These are phyloP conservation scores for Montipora foliosa DNA, from an alignment of 64 coral and sea anemone genomes.

Conservation along the genomic window DNA sequence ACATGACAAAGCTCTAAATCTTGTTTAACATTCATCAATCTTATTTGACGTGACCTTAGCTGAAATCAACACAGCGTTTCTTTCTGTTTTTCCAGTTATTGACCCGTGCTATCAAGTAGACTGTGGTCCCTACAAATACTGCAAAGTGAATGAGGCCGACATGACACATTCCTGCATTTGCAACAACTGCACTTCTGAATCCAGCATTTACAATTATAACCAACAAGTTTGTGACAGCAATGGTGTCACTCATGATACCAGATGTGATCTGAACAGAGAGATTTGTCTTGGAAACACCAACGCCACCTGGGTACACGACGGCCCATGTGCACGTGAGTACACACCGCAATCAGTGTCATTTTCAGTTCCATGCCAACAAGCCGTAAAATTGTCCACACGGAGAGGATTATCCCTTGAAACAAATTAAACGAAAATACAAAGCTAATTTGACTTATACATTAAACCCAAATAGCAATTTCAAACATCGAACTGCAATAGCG, in stretches of 20 bases:
- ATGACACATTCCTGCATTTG: not conserved
- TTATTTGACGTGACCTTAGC: no score
- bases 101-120: not conserved
- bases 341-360: not conserved
- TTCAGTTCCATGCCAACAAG: no score
- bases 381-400: no score
- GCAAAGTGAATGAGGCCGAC: not conserved
- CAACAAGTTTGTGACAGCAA: not conserved
- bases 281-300: slow-evolving; percentile 4
- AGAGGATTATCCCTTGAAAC: no score
- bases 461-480: no score
- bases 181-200: not conserved
- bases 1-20: no score
- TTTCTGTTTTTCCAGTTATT: not conserved
- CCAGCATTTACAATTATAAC: not conserved
- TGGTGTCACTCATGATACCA: not conserved
- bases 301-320: not conserved
- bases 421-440: no score
- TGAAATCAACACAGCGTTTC: no score
- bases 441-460: no score
- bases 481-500: no score
- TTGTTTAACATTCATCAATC: no score
- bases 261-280: not conserved
- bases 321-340: slow-evolving; percentile 1
- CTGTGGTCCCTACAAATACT: not conserved